These are phyloP conservation scores for Catamblyrhynchus diadema DNA, from an alignment of 2,797 vertebrate genomes.

Conservation along the genomic window DNA sequence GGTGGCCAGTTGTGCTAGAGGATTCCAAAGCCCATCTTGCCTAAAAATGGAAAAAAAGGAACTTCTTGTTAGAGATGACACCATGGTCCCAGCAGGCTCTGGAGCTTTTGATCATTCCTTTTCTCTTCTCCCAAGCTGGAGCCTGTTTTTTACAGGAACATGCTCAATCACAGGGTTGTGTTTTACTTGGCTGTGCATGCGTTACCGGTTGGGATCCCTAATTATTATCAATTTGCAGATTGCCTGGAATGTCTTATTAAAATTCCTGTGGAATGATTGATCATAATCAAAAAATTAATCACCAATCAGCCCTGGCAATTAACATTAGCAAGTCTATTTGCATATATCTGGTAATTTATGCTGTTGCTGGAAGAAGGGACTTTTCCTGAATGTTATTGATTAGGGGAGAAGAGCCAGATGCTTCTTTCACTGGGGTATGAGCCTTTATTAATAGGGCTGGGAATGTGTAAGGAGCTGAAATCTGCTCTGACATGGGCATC, in stretches of 20 bases:
- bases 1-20: neutral
- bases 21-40: neutral
- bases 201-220: conserved; percentile 23
- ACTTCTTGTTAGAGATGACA: neutral
- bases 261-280: conserved; percentile 66
- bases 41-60: neutral
- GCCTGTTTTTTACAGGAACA: neutral
- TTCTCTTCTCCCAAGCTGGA: neutral
- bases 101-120: neutral
- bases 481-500: neutral
- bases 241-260: conserved; percentile 62
- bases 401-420: conserved; percentile 49
- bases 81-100: neutral
- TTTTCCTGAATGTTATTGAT: conserved; percentile 69
- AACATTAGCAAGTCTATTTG: conserved; percentile 71
- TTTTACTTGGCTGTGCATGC: conserved; percentile 3
- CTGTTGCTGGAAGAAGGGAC: conserved; percentile 47
- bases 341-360: conserved; percentile 73
- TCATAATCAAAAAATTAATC: conserved; percentile 77
- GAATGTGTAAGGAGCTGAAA: neutral
- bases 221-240: conserved; percentile 67
- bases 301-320: conserved; percentile 74
- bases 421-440: conserved; percentile 13
- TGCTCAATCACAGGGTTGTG: neutral
- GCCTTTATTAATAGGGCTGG: neutral